phyloP scores from a whole-genome alignment of 1,140 invertebrate species.

The Asobara japonica region DNA sequence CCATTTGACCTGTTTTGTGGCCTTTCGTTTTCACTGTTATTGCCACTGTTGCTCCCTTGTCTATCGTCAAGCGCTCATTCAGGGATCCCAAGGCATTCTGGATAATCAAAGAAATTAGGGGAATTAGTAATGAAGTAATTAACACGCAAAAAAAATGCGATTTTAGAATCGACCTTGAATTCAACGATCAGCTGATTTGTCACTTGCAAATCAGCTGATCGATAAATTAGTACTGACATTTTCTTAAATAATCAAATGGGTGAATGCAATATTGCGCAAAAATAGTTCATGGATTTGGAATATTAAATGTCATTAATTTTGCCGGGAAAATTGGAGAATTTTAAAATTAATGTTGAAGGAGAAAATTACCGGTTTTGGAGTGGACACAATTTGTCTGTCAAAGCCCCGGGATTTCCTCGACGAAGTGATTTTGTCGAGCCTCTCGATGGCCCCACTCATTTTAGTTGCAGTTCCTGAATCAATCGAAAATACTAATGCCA shows the following conservation, averaged over 20 bases:
- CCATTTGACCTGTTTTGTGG: slow-evolving; percentile 38
- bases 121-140: background rate
- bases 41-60: slow-evolving; percentile 40
- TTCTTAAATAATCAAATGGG: too few relatives aligned
- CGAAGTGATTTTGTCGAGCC: background rate
- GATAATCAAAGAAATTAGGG: background rate
- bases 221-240: too few relatives aligned
- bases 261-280: too few relatives aligned
- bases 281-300: too few relatives aligned
- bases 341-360: background rate
- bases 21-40: slow-evolving; percentile 40
- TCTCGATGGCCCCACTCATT: background rate
- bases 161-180: background rate
- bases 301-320: too few relatives aligned
- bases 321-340: too few relatives aligned
- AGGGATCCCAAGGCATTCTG: slow-evolving; percentile 14
- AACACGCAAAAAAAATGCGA: background rate
- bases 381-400: background rate
- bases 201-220: too few relatives aligned
- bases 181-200: too few relatives aligned
- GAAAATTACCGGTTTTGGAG: background rate
- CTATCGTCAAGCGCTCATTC: slow-evolving; percentile 34
- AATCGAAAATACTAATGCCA: too few relatives aligned
- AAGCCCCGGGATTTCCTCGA: background rate
- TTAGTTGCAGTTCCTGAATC: too few relatives aligned